A percentile compares a stretch with the other conserved stretches of the same genome.
phyloP scores from a whole-genome alignment of 2,888 invertebrate species.

The Gymnocheta viridis region DNA sequence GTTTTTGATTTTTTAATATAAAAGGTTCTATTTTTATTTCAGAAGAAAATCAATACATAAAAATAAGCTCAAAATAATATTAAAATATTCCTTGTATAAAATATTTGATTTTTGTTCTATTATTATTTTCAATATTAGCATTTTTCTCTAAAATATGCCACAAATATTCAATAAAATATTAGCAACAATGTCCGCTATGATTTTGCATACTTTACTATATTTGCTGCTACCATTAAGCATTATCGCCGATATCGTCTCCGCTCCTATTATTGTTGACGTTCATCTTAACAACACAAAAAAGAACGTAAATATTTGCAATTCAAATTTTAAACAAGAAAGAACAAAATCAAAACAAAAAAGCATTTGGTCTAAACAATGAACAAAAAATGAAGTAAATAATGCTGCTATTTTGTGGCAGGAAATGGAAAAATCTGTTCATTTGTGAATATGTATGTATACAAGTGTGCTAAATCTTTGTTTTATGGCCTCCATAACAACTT shows the following conservation, averaged over 20 bases:
- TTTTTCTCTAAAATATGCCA: constrained; percentile 42
- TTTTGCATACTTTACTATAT: background rate
- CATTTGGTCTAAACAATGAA: constrained; percentile 32
- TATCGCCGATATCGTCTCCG: constrained; percentile 4
- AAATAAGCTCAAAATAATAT: too few species aligned
- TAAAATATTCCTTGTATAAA: too few species aligned
- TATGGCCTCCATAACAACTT: constrained; percentile 60
- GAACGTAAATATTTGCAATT: constrained; percentile 63
- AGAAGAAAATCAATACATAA: too few species aligned
- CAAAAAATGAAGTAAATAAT: constrained; percentile 33
- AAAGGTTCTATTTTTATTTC: too few species aligned
- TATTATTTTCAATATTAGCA: constrained; percentile 46
- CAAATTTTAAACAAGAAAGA: constrained; percentile 61
- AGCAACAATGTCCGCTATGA: background rate
- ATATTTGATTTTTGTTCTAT: background rate
- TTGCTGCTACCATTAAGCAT: constrained; percentile 38
- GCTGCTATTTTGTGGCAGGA: constrained; percentile 51
- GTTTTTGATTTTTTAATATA: too few species aligned
- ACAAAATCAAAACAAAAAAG: background rate
- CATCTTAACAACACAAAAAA: constrained; percentile 47
- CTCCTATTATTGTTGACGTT: constrained; percentile 25
- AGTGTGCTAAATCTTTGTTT: constrained; percentile 54
- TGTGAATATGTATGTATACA: background rate
- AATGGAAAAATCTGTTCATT: constrained; percentile 44
- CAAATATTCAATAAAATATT: constrained; percentile 54